These are phyloP conservation scores for Phaonia tiefii DNA, from an alignment of 2,888 invertebrate species.

Conservation along the genomic window DNA sequence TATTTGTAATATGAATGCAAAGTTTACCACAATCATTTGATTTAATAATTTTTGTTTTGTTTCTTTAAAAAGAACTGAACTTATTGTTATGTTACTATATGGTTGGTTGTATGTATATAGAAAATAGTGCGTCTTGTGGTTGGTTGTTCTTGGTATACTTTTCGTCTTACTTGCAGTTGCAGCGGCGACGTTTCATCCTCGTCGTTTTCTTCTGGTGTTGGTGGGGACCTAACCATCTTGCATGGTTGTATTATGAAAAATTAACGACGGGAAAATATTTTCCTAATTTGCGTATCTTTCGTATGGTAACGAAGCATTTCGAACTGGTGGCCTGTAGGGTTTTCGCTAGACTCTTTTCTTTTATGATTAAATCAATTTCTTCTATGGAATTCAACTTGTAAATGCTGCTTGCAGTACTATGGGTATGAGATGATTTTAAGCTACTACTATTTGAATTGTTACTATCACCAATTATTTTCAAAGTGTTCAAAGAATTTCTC, in stretches of 20 bases:
- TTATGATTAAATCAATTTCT: conserved; percentile 79
- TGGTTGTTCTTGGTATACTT: conserved; percentile 5
- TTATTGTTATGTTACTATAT: conserved; percentile 61
- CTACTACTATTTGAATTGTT: conserved; percentile 65
- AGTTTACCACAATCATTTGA: conserved; percentile 53
- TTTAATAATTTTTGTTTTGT: conserved; percentile 40
- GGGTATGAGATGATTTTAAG: conserved; percentile 59
- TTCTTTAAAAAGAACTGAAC: conserved; percentile 74
- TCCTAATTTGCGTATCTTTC: conserved; percentile 84
- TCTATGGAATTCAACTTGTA: conserved; percentile 79
- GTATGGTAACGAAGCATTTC: conserved; percentile 79
- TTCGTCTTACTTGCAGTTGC: conserved; percentile 16
- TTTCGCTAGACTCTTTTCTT: conserved; percentile 79
- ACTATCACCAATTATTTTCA: conserved; percentile 50
- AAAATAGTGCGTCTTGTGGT: conserved; percentile 38
- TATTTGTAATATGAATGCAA: conserved; percentile 59
- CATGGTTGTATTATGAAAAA: conserved; percentile 75
- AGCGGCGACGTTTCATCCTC: not conserved
- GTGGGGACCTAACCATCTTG: conserved; percentile 19
- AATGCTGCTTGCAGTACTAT: conserved; percentile 71
- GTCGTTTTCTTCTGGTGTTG: not conserved
- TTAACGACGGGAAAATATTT: conserved; percentile 85
- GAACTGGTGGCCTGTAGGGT: conserved; percentile 78
- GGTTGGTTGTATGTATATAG: too few relatives aligned
- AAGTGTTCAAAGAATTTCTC: conserved; percentile 65